A percentile compares a stretch with the other conserved stretches of the same genome.
Evolutionary conservation across 2,888 invertebrate genomes (phyloP).

Genomic region (Listrodromus nycthemerus): DNA sequence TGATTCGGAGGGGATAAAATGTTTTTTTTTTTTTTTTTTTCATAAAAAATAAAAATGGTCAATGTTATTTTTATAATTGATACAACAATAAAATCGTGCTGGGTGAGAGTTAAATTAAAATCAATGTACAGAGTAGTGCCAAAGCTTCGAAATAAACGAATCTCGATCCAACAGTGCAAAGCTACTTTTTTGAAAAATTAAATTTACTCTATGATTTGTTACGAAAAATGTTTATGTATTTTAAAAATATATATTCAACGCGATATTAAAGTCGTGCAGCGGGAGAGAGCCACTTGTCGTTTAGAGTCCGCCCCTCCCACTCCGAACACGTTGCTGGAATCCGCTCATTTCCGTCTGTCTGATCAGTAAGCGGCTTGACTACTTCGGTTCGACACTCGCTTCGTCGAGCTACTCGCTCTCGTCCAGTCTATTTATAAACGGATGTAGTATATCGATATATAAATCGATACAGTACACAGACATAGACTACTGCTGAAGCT

Average conservation of each 20-base stretch:
- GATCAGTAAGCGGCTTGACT: slow-evolving; percentile 48
- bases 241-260: too few relatives aligned
- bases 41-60: not conserved
- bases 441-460: slow-evolving; percentile 13
- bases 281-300: slow-evolving; percentile 11
- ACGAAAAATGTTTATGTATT: too few relatives aligned
- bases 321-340: slow-evolving; percentile 21
- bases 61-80: too few relatives aligned
- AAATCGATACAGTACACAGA: not conserved
- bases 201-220: too few relatives aligned
- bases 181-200: too few relatives aligned
- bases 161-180: not conserved
- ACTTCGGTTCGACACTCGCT: slow-evolving; percentile 52
- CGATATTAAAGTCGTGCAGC: not conserved
- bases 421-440: slow-evolving; percentile 26
- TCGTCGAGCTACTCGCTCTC: slow-evolving; percentile 11
- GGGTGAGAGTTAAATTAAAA: not conserved
- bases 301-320: not conserved
- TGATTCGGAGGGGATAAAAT: too few relatives aligned
- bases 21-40: not conserved
- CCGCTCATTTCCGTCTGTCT: slow-evolving; percentile 32
- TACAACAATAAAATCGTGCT: too few relatives aligned
- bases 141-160: not conserved
- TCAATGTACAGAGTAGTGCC: not conserved
- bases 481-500: not conserved